A percentile compares a stretch with the other conserved stretches of the same genome.
Conservation (phyloP, 2,888 invertebrate species). For the Portevinia maculata region DNA sequence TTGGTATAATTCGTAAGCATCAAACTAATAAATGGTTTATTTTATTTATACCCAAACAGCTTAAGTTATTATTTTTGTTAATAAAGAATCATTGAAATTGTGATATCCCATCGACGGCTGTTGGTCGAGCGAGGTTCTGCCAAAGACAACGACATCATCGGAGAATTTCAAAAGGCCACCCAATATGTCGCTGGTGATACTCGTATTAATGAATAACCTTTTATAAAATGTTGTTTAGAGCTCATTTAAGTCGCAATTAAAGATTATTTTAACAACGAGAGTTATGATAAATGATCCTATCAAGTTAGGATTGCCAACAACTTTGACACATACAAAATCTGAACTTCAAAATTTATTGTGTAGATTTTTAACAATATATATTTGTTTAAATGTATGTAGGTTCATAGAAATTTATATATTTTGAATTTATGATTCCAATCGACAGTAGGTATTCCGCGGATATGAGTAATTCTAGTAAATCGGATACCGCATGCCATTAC, state of each 20-base stretch:
- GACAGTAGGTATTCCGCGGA: too few relatives aligned
- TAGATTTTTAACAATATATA: too few relatives aligned
- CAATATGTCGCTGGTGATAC: constrained; percentile 21
- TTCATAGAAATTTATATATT: too few relatives aligned
- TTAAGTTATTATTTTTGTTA: background rate
- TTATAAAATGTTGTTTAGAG: constrained; percentile 14
- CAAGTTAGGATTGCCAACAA: constrained; percentile 8
- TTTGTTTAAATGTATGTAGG: too few relatives aligned
- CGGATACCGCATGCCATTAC: too few relatives aligned
- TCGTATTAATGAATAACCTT: constrained; percentile 43
- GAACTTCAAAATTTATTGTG: background rate
- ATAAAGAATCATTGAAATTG: constrained; percentile 19
- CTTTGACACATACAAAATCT: background rate
- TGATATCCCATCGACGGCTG: constrained; percentile 32
- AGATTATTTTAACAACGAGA: constrained; percentile 28
- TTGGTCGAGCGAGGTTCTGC: constrained; percentile 6
- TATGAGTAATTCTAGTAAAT: too few relatives aligned
- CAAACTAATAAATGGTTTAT: too few relatives aligned
- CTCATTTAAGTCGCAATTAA: constrained; percentile 10
- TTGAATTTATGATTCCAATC: too few relatives aligned
- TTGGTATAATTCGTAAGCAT: too few relatives aligned
- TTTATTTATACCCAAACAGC: background rate
- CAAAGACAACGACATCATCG: constrained; percentile 1
- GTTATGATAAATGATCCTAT: constrained; percentile 43
- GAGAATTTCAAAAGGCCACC: constrained; percentile 48